Base-by-base conservation (phyloP, 2,797 vertebrate genomes). In the Salmo trutta region DNA sequence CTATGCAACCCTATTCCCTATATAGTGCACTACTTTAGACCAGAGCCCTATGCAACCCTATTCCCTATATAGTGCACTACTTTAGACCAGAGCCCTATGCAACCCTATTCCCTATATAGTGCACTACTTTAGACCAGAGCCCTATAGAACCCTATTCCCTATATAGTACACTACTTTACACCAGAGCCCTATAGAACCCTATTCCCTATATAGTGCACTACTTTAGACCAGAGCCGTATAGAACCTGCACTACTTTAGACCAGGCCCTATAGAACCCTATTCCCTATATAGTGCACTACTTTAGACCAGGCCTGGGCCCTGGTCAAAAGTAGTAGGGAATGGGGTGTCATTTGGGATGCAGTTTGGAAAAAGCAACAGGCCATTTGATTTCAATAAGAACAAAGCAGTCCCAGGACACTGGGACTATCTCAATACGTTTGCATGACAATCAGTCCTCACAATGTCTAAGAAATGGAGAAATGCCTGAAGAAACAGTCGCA, bases 381-480 rank as follows among this genome's bases (percentile, higher is more conserved):
- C 75, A 81, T 81, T 81, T 84, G 53, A 76, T 83, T 86, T 86
- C 74, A 86, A 88, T 51, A 77, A 78, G 80, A 77, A 83, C 77
- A 85, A 83, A 80, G 77, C 75, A 15, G 70, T 79, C 74, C 15
- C 15, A 1, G 24, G 27, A 79, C 77, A 74, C 19, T 29, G 6
- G 69, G 65, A 36, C 74, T 85, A 83, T 81, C 80, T 69, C 77
- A 82, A 81, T 74, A 70, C 69, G 81, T 92, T 88, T 89, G 85
- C 83, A 84, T 89, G 81, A 89, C 86, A 87, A 89, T 88, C 31
- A 73, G 52, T 41, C 75, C 56, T 86, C 83, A 87, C 84, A 62
- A 78, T 51, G 54, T 31, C 53, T 59, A 29, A 21, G 66, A 65
- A 27, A 65, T 27, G 24, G 21, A 14, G 21, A 24, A 24, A 65